Base-by-base conservation (phyloP, 2,113 vertebrate species). In the Microcebus tavaratra region DNA sequence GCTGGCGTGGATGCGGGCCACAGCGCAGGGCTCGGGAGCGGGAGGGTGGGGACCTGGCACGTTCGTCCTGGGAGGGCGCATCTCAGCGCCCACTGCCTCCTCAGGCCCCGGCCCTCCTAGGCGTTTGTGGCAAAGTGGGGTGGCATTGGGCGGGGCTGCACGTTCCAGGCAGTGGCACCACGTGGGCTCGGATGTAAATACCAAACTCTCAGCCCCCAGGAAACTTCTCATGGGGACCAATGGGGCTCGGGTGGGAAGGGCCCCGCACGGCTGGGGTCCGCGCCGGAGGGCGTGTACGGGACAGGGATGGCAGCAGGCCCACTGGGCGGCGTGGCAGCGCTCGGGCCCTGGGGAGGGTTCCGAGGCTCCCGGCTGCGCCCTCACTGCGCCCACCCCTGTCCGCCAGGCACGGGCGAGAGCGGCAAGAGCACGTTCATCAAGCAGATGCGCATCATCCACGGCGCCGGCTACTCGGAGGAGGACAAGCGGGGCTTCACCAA, bases 351-450 rank as follows among this genome's bases (percentile, higher is more conserved):
- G 25, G 18, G 59, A 63, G 25, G 25, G 59, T 63, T 63, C 59
- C 10, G 14, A 2, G 27, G 42, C 73, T 27, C 59, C 42, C 3
- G 12, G 14, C 73, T 10, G 36, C 14, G 4, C 14, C 8, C 75
- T 76, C 73, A 48, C 4, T 34, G 42, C 8, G 8, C 15, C 29
- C 59, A 1, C 1, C 42, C 1, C 21, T 1, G 45, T 45, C 45
- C 45, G 42, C 15, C 96, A 99, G 99, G 99, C n/a, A 99, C 99
- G 0, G 99, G 99, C 0, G 99, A 99, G 97, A 99, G 99, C 4
- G 99, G 99, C 0, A 99, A 99, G 97, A 99, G 99, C 94, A 99
- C 99, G 0, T 99, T 99, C 98, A 99, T 99, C 97, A 99, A 99
- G 81, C 99, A 99, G 96, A 99, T 99, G 99, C 98, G 99, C 25